Conservation (phyloP, 2,888 invertebrate species). For the Netelia virgata region DNA sequence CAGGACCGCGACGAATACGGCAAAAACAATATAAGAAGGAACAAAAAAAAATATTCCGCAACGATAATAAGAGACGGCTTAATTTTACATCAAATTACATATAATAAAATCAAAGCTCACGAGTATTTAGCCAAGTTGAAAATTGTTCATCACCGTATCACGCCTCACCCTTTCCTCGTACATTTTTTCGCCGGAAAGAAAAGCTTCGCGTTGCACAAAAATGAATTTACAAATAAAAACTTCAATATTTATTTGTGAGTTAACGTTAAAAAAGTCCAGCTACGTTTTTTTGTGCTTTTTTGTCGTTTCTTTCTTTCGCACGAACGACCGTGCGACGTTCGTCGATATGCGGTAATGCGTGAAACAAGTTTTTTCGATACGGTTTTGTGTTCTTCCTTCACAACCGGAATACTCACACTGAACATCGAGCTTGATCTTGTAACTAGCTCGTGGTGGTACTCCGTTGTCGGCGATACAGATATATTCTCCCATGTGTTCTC, state of each 20-base stretch:
- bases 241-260: neutral
- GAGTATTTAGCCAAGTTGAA: too few relatives aligned
- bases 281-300: neutral
- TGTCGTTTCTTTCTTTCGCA: too few relatives aligned
- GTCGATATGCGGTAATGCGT: neutral
- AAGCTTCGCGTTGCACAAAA: neutral
- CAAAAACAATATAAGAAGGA: too few relatives aligned
- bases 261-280: neutral
- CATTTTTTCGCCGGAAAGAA: neutral
- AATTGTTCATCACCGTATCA: too few relatives aligned
- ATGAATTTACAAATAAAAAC: neutral
- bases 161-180: too few relatives aligned
- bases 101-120: too few relatives aligned
- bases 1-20: too few relatives aligned
- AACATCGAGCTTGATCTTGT: conserved; percentile 94
- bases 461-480: conserved; percentile 94
- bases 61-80: too few relatives aligned
- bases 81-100: too few relatives aligned
- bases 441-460: conserved; percentile 92
- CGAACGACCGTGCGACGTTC: neutral
- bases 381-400: conserved; percentile 11
- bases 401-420: conserved; percentile 90
- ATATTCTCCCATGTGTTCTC: conserved; percentile 92
- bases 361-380: conserved; percentile 37
- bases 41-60: too few relatives aligned